Evolutionary conservation across 2,888 invertebrate genomes (phyloP).

Genomic region (Byasa hedistus): DNA sequence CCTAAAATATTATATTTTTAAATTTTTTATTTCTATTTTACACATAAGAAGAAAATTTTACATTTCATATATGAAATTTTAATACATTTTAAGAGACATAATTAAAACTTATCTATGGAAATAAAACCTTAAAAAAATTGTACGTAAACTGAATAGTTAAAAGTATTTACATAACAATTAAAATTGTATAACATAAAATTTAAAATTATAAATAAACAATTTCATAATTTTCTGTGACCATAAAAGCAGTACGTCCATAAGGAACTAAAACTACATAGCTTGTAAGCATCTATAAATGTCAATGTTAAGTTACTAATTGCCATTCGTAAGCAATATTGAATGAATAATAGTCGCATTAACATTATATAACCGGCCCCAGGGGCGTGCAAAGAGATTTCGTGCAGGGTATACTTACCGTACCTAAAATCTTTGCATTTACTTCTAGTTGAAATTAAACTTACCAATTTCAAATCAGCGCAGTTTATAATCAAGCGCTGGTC

Average conservation of each 20-base stretch:
- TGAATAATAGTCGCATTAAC: not conserved
- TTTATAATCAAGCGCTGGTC: too few species aligned
- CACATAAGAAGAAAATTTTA: slow-evolving; percentile 69
- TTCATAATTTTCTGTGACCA: slow-evolving; percentile 34
- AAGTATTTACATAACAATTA: slow-evolving; percentile 74
- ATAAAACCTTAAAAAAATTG: slow-evolving; percentile 58
- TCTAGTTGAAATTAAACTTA: too few species aligned
- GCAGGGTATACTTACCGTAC: too few species aligned
- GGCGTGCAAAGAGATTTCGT: too few species aligned
- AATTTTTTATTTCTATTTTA: slow-evolving; percentile 70
- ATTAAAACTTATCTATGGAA: slow-evolving; percentile 50
- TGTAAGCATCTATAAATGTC: slow-evolving; percentile 34
- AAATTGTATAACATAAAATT: slow-evolving; percentile 63
- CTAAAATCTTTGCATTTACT: too few species aligned
- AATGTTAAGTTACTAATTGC: slow-evolving; percentile 10
- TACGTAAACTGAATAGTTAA: slow-evolving; percentile 61
- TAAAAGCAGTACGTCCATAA: slow-evolving; percentile 35
- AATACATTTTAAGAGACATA: slow-evolving; percentile 55
- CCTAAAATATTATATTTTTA: slow-evolving; percentile 46
- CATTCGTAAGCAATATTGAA: not conserved
- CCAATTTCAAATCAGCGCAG: too few species aligned
- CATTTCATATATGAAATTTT: slow-evolving; percentile 61
- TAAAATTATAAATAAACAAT: slow-evolving; percentile 64
- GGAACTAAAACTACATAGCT: slow-evolving; percentile 43
- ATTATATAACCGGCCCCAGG: not conserved